A percentile compares a stretch with the other conserved stretches of the same genome.
Conservation (phyloP, 2,888 invertebrate species). For the Seira sanloemensis region DNA sequence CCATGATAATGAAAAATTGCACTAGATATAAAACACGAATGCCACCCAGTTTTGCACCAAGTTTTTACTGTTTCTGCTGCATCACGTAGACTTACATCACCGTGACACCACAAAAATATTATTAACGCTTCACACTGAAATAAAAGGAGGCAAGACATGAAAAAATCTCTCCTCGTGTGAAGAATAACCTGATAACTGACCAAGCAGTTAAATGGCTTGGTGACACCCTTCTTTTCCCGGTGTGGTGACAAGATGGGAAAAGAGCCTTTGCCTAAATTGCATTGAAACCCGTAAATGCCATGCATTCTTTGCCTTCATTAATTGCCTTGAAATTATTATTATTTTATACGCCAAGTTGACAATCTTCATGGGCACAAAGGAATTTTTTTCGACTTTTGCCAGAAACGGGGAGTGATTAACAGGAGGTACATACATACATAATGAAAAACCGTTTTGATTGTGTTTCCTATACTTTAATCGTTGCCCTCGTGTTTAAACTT, state of each 20-base stretch:
- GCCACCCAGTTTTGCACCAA: too few species aligned
- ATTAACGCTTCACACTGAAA: too few species aligned
- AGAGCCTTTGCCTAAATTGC: not conserved
- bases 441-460: not conserved
- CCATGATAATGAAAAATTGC: too few species aligned
- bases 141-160: too few species aligned
- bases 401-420: not conserved
- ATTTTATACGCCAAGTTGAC: not conserved
- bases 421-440: not conserved
- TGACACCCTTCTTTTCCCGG: constrained; percentile 15
- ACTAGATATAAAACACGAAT: too few species aligned
- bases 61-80: too few species aligned
- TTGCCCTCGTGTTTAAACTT: not conserved
- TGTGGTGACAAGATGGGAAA: too few species aligned
- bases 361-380: not conserved
- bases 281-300: not conserved
- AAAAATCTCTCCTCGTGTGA: too few species aligned
- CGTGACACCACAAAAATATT: too few species aligned
- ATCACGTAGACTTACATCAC: too few species aligned
- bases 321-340: not conserved
- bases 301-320: not conserved
- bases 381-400: not conserved
- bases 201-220: not conserved
- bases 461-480: not conserved
- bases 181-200: not conserved